Conservation (phyloP, 1,140 invertebrate species). For the Eulimnadia texana region DNA sequence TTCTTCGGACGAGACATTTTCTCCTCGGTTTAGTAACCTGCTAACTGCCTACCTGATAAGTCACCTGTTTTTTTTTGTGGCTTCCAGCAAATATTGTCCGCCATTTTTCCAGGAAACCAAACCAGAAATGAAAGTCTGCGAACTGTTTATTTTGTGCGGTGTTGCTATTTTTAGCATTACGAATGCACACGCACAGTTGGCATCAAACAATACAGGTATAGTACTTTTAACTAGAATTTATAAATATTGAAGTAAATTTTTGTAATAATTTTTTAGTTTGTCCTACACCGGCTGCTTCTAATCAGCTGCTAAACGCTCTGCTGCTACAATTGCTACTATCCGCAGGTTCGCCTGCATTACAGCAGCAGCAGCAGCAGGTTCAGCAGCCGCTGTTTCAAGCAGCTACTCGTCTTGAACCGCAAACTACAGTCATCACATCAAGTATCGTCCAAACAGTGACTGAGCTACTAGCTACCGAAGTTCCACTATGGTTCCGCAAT, state of each 20-base stretch:
- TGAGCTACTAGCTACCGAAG: not conserved
- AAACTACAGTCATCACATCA: not conserved
- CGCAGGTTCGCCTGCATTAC: not conserved
- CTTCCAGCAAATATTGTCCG: too few relatives aligned
- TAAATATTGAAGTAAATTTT: not conserved
- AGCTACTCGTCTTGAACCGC: too few relatives aligned
- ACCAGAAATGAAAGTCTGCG: not conserved
- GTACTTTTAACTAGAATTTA: not conserved
- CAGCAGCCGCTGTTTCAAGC: not conserved
- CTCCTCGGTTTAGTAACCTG: not conserved
- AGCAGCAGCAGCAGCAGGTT: not conserved
- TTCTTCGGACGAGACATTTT: not conserved
- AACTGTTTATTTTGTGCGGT: not conserved
- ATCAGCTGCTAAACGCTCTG: not conserved
- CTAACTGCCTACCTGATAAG: not conserved
- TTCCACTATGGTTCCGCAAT: not conserved
- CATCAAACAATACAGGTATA: too few relatives aligned
- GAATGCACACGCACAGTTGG: too few relatives aligned
- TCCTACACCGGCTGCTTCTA: not conserved
- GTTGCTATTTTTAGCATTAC: too few relatives aligned
- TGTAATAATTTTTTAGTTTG: not conserved
- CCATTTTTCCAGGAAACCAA: not conserved
- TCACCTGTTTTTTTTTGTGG: not conserved
- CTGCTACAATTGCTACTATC: not conserved
- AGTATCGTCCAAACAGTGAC: not conserved